These are phyloP conservation scores for Protodeltote pygarga DNA, from an alignment of 2,888 invertebrate species.

Conservation along the genomic window DNA sequence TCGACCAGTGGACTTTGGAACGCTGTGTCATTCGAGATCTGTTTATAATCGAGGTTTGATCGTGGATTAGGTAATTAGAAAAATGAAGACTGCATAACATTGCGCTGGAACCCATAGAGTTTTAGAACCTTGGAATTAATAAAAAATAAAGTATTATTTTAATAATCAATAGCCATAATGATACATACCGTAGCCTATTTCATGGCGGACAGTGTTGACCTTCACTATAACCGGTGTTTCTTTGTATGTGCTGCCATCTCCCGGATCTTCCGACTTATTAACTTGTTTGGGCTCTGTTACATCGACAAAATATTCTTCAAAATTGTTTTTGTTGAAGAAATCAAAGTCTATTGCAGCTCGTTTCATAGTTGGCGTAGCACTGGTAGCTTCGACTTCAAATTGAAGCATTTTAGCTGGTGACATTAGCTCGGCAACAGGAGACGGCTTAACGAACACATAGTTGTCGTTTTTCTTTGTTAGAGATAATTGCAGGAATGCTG, in stretches of 20 bases:
- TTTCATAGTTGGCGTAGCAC: constrained; percentile 81
- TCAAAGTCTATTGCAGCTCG: constrained; percentile 78
- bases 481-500: constrained; percentile 67
- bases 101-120: constrained; percentile 13
- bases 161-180: constrained; percentile 19
- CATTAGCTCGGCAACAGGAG: constrained; percentile 74
- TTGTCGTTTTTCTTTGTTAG: constrained; percentile 66
- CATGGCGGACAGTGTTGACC: constrained; percentile 75
- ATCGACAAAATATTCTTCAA: constrained; percentile 71
- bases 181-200: constrained; percentile 81
- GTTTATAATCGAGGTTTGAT: neutral
- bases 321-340: constrained; percentile 75
- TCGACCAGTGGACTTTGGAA: constrained; percentile 10
- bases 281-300: constrained; percentile 43
- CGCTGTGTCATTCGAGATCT: constrained; percentile 18
- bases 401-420: constrained; percentile 82
- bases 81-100: constrained; percentile 7
- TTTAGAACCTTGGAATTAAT: constrained; percentile 35
- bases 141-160: constrained; percentile 28
- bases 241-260: constrained; percentile 56
- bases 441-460: constrained; percentile 75
- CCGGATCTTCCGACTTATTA: constrained; percentile 28
- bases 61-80: neutral
- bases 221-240: constrained; percentile 76
- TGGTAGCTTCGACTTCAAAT: constrained; percentile 72